These are phyloP conservation scores for Botia kubotai DNA, from an alignment of 2,797 vertebrate genomes.

Conservation along the genomic window DNA sequence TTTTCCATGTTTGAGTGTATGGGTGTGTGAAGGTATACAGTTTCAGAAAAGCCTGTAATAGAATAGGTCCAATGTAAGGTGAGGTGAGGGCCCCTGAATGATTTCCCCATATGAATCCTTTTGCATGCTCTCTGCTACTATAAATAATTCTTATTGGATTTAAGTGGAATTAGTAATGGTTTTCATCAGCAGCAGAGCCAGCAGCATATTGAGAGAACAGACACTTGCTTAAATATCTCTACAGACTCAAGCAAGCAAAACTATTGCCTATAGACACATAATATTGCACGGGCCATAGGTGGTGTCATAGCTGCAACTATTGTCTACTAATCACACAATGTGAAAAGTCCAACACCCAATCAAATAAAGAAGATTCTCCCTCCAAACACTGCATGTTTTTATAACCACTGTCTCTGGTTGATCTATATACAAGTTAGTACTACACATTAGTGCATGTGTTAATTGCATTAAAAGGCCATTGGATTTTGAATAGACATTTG, in stretches of 20 bases:
- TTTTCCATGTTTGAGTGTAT: neutral
- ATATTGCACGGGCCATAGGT: slow-evolving; percentile 2
- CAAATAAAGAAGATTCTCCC: slow-evolving; percentile 14
- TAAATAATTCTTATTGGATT: slow-evolving; percentile 78
- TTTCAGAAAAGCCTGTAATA: slow-evolving; percentile 22
- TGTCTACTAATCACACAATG: slow-evolving; percentile 6
- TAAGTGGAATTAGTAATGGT: slow-evolving; percentile 72
- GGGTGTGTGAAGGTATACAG: neutral
- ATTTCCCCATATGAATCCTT: slow-evolving; percentile 71
- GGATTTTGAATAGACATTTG: too few species aligned
- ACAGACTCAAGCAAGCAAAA: slow-evolving; percentile 16
- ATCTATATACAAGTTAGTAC: neutral
- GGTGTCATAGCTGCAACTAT: neutral
- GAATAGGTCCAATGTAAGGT: slow-evolving; percentile 54
- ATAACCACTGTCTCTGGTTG: neutral
- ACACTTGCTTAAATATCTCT: neutral
- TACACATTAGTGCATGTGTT: neutral
- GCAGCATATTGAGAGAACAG: slow-evolving; percentile 47
- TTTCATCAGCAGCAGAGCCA: slow-evolving; percentile 62
- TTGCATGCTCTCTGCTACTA: slow-evolving; percentile 63
- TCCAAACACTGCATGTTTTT: neutral
- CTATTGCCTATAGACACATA: neutral
- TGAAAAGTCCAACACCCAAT: slow-evolving; percentile 19
- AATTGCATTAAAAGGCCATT: too few species aligned
- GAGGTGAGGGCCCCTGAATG: slow-evolving; percentile 59